A percentile compares a stretch with the other conserved stretches of the same genome.
Conservation (phyloP, 2,888 invertebrate genomes). For the Drosophila mayaguana region DNA sequence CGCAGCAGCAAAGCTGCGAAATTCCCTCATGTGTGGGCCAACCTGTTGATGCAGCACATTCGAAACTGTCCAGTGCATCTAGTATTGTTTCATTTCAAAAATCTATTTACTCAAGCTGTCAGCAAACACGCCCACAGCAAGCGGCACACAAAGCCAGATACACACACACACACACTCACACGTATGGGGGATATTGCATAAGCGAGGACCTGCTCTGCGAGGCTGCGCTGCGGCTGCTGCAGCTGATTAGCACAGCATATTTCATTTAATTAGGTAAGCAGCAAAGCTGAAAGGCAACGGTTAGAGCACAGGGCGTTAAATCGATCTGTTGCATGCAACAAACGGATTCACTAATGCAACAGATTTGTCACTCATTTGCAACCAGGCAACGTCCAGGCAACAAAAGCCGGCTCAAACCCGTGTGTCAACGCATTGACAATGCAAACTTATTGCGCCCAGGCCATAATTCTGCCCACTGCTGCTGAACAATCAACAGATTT, state of each 20-base stretch:
- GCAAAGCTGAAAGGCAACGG: slow-evolving; percentile 26
- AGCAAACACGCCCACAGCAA: slow-evolving; percentile 22
- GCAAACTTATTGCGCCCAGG: slow-evolving; percentile 64
- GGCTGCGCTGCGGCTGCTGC: background rate
- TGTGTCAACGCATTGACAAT: slow-evolving; percentile 13
- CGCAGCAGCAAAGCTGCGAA: background rate
- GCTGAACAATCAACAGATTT: slow-evolving; percentile 3
- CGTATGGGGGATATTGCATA: background rate
- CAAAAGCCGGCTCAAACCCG: slow-evolving; percentile 26
- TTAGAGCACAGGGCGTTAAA: slow-evolving; percentile 38
- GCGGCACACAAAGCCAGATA: background rate
- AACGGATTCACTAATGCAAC: slow-evolving; percentile 65
- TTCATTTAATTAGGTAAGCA: slow-evolving; percentile 75
- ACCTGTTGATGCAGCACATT: slow-evolving; percentile 71
- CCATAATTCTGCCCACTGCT: slow-evolving; percentile 49
- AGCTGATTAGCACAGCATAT: slow-evolving; percentile 62
- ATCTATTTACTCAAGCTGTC: slow-evolving; percentile 32
- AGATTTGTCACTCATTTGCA: slow-evolving; percentile 73
- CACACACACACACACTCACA: background rate
- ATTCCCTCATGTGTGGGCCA: slow-evolving; percentile 3
- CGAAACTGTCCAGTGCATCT: slow-evolving; percentile 2
- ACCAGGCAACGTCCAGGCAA: slow-evolving; percentile 22
- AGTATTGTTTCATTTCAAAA: slow-evolving; percentile 18
- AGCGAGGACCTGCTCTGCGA: background rate
- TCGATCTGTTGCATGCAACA: slow-evolving; percentile 54